Base-by-base conservation (phyloP, 2,888 invertebrate species). In the Nomada ruficornis region DNA sequence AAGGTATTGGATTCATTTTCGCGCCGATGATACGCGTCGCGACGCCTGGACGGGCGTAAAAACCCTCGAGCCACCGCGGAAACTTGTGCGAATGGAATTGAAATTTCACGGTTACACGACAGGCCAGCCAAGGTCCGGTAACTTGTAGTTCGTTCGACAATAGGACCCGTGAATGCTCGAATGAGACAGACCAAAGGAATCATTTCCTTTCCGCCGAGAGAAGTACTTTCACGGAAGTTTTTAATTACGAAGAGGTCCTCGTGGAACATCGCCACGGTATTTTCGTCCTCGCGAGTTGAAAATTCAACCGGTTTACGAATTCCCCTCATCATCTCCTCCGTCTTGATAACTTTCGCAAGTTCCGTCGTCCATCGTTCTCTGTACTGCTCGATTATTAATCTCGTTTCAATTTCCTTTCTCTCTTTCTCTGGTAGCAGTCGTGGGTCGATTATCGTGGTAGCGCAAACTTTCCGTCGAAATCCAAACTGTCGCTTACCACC, bases 61-160 rank as follows among this genome's bases (percentile, higher is more conserved):
- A 74, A 57, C 74, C 55, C 78, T 69, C 69, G 68, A 59, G 50
- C 42, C n/a, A 50, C 20, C 68, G 23, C 20, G 44, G 73, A 29
- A 85, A 85, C 68, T 85, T 80, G 44, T 63, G 60, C 55, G 72
- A 70, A 78, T 82, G 69, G 77, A 79, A 83, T 85, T 80, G 82
- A 83, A 86, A 82, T 85, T 80, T 71, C 71, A 50, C 62, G 55
- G 76, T 71, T 72, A 63, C 72, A 63, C 47, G 72, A 72, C 68
- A 47, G 57, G 64, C 57, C 23, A 23, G 42, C 54, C 59, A 26
- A 80, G 69, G 50, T 55, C 29, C 36, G 55, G 26, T 18, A 68
- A 57, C 10, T 68, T 62, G 26, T 42, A 15, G n/a, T 10, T 13
- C 60, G 63, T 44, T 79, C 11, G 52, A 76, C 62, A 44, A 59